A percentile compares a stretch with the other conserved stretches of the same genome.
These are phyloP conservation scores for Euglossa dilemma DNA, from an alignment of 1,140 invertebrate species.

Conservation along the genomic window DNA sequence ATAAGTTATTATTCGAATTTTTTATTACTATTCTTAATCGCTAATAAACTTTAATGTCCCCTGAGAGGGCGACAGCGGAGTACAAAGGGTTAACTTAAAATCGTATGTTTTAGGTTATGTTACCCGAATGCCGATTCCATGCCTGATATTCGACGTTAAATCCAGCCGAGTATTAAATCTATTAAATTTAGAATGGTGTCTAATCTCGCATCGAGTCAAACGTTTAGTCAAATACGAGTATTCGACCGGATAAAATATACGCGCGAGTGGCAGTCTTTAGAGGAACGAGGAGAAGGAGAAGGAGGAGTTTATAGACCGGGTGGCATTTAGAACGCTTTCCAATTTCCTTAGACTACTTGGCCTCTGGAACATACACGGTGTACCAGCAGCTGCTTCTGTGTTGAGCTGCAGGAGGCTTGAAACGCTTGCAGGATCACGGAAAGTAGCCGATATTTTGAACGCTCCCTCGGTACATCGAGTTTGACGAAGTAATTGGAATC, in stretches of 20 bases:
- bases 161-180: too few species aligned
- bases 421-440: too few species aligned
- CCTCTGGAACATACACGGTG: not conserved
- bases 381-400: not conserved
- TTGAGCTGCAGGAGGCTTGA: not conserved
- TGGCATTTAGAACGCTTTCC: constrained; percentile 29
- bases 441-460: not conserved
- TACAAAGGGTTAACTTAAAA: too few species aligned
- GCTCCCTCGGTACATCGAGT: too few species aligned
- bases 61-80: too few species aligned
- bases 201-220: not conserved
- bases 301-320: constrained; percentile 24
- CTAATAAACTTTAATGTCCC: too few species aligned
- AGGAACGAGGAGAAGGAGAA: not conserved
- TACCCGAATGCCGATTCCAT: too few species aligned
- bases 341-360: constrained; percentile 6
- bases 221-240: not conserved
- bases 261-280: not conserved
- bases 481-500: not conserved
- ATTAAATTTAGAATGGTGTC: too few species aligned
- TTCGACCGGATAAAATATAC: not conserved
- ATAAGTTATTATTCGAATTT: too few species aligned
- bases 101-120: too few species aligned
- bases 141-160: too few species aligned
- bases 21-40: too few species aligned